phyloP scores from a whole-genome alignment of 2,888 invertebrate species.

The Prenolepis imparis region DNA sequence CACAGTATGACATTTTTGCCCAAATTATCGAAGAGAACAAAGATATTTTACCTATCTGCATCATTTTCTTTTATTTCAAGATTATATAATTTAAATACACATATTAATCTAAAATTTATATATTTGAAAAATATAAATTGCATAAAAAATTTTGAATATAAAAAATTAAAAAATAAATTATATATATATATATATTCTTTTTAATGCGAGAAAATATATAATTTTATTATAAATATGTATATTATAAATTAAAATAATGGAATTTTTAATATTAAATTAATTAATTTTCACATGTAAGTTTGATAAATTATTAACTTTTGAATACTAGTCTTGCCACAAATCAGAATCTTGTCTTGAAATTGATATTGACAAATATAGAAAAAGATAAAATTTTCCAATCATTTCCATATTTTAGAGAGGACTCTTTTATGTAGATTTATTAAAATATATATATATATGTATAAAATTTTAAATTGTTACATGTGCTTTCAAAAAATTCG shows the following conservation, averaged over 20 bases:
- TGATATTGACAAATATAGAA: neutral
- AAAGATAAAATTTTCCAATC: slow-evolving; percentile 1
- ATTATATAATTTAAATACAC: neutral
- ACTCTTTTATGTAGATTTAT: neutral
- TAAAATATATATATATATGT: neutral
- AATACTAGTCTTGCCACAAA: neutral
- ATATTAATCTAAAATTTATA: slow-evolving; percentile 1
- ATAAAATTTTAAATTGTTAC: neutral
- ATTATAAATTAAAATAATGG: neutral
- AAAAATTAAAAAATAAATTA: neutral
- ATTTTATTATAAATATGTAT: neutral
- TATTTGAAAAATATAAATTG: neutral
- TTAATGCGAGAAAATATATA: neutral
- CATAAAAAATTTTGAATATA: neutral
- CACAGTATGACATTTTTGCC: slow-evolving; percentile 24
- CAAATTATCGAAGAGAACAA: slow-evolving; percentile 25
- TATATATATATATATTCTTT: neutral
- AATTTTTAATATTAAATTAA: slow-evolving; percentile 9
- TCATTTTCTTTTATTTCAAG: neutral
- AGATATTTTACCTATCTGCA: neutral
- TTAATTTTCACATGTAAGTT: neutral
- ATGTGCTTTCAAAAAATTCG: neutral
- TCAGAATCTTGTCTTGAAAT: neutral
- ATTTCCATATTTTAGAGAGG: neutral
- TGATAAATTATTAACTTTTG: neutral